A percentile compares a stretch with the other conserved stretches of the same genome.
These are phyloP conservation scores for Oncorhynchus keta DNA, from an alignment of 2,113 vertebrate genomes.

Conservation along the genomic window DNA sequence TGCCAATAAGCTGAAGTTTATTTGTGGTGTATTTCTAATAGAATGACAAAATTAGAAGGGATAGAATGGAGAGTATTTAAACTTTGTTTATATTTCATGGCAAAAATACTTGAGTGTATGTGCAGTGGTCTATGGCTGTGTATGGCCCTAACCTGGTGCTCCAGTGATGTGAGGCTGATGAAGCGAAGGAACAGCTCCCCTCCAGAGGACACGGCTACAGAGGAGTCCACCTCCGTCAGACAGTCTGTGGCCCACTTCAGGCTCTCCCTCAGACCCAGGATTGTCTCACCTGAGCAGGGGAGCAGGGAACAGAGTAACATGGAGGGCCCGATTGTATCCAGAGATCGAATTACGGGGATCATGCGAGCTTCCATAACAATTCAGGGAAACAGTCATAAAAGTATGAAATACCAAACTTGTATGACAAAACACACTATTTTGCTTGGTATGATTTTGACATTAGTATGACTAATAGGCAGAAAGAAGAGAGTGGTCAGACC, in stretches of 20 bases:
- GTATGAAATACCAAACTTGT: no score
- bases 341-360: not conserved
- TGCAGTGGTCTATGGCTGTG: not conserved
- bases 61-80: no score
- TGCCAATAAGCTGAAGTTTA: no score
- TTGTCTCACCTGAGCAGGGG: conserved; percentile 81
- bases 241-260: conserved; percentile 84
- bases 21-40: no score
- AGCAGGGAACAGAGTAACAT: not conserved
- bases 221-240: conserved; percentile 87
- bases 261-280: conserved; percentile 89
- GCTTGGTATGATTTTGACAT: no score
- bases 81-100: not conserved
- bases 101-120: not conserved
- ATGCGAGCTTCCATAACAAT: not conserved
- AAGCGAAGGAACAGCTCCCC: conserved; percentile 97
- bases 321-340: not conserved
- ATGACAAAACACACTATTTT: no score
- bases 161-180: conserved; percentile 92
- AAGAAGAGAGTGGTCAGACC: conserved; percentile 55
- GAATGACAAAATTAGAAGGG: no score
- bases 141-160: conserved; percentile 80
- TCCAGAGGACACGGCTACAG: conserved; percentile 91
- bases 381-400: not conserved
- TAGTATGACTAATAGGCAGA: no score